Base-by-base conservation (phyloP, 2,888 invertebrate genomes). In the Drosophila mettleri region DNA sequence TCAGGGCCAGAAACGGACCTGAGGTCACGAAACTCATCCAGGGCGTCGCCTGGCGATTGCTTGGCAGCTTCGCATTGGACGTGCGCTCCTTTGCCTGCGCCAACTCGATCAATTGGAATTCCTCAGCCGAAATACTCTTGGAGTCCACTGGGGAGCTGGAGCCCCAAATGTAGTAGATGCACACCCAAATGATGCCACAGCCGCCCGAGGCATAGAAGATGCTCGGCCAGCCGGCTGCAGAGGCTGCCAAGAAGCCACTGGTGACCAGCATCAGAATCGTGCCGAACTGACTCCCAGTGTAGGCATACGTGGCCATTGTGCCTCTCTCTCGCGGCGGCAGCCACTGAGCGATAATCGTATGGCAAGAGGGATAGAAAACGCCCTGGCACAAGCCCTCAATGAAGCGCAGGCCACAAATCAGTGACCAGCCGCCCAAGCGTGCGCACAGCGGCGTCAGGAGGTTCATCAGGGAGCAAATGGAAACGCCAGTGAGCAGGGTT, bases 251-350 rank as follows among this genome's bases (percentile, higher is more conserved):
- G 93, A 55, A 97, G 93, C 97, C 97, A n/a, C 96, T 95, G 14
- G 94, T 92, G 16, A 96, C 94, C 83, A 97, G 92, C 77, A 96
- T 95, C 1, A 96, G 88, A 0, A 97, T 95, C 6, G 96, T 96
- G 9, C 97, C 97, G 12, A 97, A 93, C 83, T 96, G 96, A 8
- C 95, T 94, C 31, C 97, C 97, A 24, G 95, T 94, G 88, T 95
- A 95, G 8, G 95, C 94, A 58, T 94, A 94, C 48, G 95, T 94
- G 54, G 95, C 94, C 66, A 96, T 45, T 46, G 86, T 58, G 12
- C 95, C 95, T 57, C 96, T 93, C 86, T 97, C 97, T 0, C 93
- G 91, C 0, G 94, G 93, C 0, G 96, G 96, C 0, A 94, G 86
- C 96, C 96, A 96, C 80, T 95, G 95, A 0, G 95, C 94, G 20